A percentile compares a stretch with the other conserved stretches of the same genome.
These are phyloP conservation scores for Sebastes diploproa DNA, from an alignment of 2,797 vertebrate genomes.

Conservation along the genomic window DNA sequence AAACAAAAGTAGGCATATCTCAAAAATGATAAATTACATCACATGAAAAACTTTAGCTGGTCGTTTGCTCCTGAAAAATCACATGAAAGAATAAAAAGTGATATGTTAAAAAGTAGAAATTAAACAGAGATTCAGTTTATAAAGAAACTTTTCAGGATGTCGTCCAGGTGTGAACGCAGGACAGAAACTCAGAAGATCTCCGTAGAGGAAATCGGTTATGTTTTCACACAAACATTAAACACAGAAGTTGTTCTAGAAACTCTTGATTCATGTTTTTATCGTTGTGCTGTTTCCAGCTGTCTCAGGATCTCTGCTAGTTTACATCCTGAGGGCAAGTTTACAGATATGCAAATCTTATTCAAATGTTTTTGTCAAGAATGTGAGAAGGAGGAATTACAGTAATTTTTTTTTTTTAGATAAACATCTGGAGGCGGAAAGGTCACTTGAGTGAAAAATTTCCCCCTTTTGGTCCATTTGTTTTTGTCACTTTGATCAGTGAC, in stretches of 20 bases:
- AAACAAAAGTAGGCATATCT: background rate
- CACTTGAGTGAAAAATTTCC: conserved; percentile 15
- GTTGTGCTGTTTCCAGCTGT: too few relatives aligned
- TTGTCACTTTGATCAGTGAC: conserved; percentile 13
- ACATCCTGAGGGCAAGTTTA: background rate
- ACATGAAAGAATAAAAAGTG: background rate
- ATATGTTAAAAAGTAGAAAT: background rate
- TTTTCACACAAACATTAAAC: background rate
- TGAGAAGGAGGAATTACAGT: background rate
- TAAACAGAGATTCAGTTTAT: background rate
- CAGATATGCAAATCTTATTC: conserved; percentile 47
- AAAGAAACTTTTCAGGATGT: background rate
- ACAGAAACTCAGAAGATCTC: background rate
- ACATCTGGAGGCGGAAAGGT: conserved; percentile 14
- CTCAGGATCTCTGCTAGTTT: too few relatives aligned
- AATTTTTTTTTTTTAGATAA: background rate
- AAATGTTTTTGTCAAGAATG: conserved; percentile 30
- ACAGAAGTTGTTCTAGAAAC: background rate
- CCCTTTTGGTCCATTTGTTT: background rate
- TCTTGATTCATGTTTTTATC: background rate
- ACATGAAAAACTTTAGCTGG: background rate
- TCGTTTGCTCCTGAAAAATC: background rate
- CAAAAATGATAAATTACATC: background rate
- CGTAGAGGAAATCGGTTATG: background rate
- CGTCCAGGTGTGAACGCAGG: background rate